Base-by-base conservation (phyloP, 2,888 invertebrate genomes). In the Hirtodrosophila trivittata region DNA sequence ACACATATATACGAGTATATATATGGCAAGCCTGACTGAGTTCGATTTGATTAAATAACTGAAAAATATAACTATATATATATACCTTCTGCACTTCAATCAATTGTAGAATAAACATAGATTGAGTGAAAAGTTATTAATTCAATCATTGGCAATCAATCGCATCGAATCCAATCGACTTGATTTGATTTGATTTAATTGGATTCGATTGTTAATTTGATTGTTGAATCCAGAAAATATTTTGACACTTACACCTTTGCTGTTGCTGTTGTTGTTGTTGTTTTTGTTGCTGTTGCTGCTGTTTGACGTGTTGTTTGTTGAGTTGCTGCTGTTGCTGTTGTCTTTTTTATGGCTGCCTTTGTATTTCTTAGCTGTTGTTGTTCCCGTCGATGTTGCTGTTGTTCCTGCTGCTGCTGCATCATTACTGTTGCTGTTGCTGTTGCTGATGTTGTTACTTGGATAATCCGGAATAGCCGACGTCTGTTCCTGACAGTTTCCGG, bases 201-300 rank as follows among this genome's bases (percentile, higher is more conserved):
- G n/a, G n/a, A n/a, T n/a, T n/a, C n/a, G n/a, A n/a, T n/a, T n/a
- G n/a, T n/a, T n/a, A n/a, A n/a, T n/a, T n/a, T n/a, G n/a, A n/a
- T n/a, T n/a, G n/a, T n/a, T n/a, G n/a, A n/a, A n/a, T n/a, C n/a
- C n/a, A n/a, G n/a, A n/a, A n/a, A n/a, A n/a, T n/a, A n/a, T n/a
- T n/a, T n/a, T 35, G 21, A 9, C 8, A 73, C 74, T 82, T 64
- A 80, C 80, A 32, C 64, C 71, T 60, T 77, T 86, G 45, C 45
- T 76, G 87, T 66, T 91, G 89, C 51, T 77, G 69, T 46, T 68
- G 52, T 42, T 60, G 46, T 16, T 41, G 39, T 12, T 65, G 32
- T 54, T 72, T 49, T 56, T 77, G 58, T 32, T 71, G 50, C 14
- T 69, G 42, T 39, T 68, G 52, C 26, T 76, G 54, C 33, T 58